Percentiles rank a stretch among this genome's conserved stretches.
phyloP scores from a whole-genome alignment of 2,113 vertebrate species.

The Ochotona princeps region DNA sequence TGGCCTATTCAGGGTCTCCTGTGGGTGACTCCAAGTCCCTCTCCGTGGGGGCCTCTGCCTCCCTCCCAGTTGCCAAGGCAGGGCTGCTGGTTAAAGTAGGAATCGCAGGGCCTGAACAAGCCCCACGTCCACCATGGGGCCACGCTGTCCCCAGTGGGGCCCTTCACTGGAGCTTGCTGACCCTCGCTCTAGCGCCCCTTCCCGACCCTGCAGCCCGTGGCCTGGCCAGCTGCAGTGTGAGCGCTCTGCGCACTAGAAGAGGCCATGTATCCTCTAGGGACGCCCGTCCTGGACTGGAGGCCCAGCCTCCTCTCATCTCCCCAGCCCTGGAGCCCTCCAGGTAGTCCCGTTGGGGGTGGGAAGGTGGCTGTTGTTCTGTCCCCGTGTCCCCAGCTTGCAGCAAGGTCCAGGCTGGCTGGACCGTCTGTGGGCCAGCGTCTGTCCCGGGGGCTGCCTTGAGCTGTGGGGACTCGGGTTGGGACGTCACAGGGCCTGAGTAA shows the following conservation, averaged over 20 bases:
- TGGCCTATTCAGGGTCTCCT: no score
- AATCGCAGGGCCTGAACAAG: rapidly evolving
- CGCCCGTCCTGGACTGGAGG: rapidly evolving
- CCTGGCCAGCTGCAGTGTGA: no score
- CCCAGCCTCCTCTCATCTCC: rapidly evolving
- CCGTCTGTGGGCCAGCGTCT: neutral
- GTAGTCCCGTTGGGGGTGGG: neutral
- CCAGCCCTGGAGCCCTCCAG: rapidly evolving
- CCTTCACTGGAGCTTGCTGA: neutral
- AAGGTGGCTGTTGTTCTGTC: no score
- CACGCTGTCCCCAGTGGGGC: no score
- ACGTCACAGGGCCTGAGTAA: rapidly evolving
- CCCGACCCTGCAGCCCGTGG: rapidly evolving
- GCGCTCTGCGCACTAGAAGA: rapidly evolving
- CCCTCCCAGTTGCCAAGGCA: rapidly evolving
- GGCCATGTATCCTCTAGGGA: neutral
- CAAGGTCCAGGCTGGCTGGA: no score
- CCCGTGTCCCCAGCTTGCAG: no score
- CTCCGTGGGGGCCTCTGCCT: neutral
- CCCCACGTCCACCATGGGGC: no score
- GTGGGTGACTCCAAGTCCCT: no score
- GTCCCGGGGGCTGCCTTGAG: no score
- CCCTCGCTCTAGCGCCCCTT: neutral
- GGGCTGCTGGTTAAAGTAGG: rapidly evolving
- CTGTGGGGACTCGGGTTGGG: neutral